Evolutionary conservation across 1,140 invertebrate species (phyloP).

Genomic region (Grapholita molesta): DNA sequence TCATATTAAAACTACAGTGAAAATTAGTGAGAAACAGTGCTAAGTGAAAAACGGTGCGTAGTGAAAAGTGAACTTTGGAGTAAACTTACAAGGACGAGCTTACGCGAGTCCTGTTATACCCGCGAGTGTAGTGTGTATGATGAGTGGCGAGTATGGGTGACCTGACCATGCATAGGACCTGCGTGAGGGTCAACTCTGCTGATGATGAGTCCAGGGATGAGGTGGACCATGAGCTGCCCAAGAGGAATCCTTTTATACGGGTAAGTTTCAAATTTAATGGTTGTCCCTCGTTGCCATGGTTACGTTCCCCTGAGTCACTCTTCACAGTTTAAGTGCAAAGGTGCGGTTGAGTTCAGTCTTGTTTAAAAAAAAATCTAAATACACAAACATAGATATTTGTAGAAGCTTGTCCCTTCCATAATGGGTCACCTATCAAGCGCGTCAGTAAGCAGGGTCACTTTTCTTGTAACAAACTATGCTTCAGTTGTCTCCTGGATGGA

Average conservation of each 20-base stretch:
- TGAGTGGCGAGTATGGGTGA: slow-evolving; percentile 63
- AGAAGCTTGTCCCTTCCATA: too few species aligned
- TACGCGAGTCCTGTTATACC: slow-evolving; percentile 11
- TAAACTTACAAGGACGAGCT: not conserved
- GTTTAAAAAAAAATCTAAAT: too few species aligned
- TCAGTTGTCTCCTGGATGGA: too few species aligned
- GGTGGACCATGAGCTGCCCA: slow-evolving; percentile 62
- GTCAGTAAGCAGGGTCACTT: too few species aligned
- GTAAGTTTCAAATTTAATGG: too few species aligned
- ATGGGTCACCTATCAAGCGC: too few species aligned
- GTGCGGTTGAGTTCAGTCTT: too few species aligned
- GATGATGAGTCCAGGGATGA: slow-evolving; percentile 63
- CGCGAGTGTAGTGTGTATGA: slow-evolving; percentile 41
- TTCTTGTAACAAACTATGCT: too few species aligned
- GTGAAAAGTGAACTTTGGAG: not conserved
- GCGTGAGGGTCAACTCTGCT: slow-evolving; percentile 65
- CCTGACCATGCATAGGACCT: slow-evolving; percentile 61
- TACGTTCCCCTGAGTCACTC: too few species aligned
- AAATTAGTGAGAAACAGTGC: not conserved
- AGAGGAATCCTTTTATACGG: slow-evolving; percentile 70
- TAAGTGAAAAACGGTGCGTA: not conserved
- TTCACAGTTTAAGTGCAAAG: too few species aligned
- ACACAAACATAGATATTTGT: too few species aligned
- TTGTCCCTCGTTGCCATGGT: too few species aligned
- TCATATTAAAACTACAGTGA: not conserved